Percentiles rank a stretch among this genome's conserved stretches.
phyloP scores from a whole-genome alignment of 2,888 invertebrate species.

The Nomada goodeniana region DNA sequence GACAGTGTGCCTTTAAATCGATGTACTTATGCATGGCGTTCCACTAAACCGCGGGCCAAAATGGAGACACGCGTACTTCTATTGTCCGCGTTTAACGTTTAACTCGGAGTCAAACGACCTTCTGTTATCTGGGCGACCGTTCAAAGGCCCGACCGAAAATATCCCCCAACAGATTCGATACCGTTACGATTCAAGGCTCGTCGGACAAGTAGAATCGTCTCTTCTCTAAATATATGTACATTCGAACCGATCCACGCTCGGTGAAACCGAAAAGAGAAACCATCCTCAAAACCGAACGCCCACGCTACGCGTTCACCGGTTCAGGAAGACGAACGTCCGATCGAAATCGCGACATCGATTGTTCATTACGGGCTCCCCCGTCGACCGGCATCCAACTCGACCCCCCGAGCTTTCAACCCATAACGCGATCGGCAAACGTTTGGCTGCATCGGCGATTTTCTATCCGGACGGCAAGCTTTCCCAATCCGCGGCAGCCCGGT shows the following conservation, averaged over 20 bases:
- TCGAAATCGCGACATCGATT: slow-evolving; percentile 57
- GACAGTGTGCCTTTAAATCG: too few relatives aligned
- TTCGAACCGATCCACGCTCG: slow-evolving; percentile 1
- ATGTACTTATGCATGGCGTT: too few relatives aligned
- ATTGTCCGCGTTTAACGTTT: too few relatives aligned
- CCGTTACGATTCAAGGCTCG: neutral
- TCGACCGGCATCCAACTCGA: slow-evolving; percentile 16
- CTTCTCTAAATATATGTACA: slow-evolving; percentile 1
- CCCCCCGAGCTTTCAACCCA: slow-evolving; percentile 44
- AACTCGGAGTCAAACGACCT: too few relatives aligned
- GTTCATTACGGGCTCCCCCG: slow-evolving; percentile 39
- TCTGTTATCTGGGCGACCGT: too few relatives aligned
- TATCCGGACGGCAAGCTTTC: slow-evolving; percentile 56
- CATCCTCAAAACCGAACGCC: slow-evolving; percentile 26
- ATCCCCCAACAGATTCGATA: too few relatives aligned
- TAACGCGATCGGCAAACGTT: slow-evolving; percentile 26
- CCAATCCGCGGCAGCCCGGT: slow-evolving; percentile 57
- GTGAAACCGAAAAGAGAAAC: slow-evolving; percentile 41
- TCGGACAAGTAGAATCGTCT: neutral
- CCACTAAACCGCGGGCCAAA: too few relatives aligned
- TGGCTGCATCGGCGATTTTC: slow-evolving; percentile 54
- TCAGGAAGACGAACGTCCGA: slow-evolving; percentile 43
- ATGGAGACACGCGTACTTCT: too few relatives aligned
- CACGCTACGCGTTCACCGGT: slow-evolving; percentile 20
- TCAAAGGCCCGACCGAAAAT: too few relatives aligned